Percentiles rank a stretch among this genome's conserved stretches.
phyloP scores from a whole-genome alignment of 2,888 invertebrate genomes.

The Phaedon cochleariae region DNA sequence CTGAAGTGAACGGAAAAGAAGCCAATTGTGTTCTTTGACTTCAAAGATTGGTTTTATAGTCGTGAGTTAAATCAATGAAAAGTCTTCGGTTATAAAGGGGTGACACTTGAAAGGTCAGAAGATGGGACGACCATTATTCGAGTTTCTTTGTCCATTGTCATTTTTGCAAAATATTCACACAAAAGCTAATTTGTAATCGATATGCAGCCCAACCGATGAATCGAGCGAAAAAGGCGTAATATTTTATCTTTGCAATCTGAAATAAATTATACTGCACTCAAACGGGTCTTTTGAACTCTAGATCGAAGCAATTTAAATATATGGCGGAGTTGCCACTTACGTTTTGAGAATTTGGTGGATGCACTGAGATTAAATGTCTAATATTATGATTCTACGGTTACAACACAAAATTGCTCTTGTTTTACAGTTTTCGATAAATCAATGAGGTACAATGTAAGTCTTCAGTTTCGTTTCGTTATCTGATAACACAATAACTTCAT shows the following conservation, averaged over 20 bases:
- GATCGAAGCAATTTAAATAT: background rate
- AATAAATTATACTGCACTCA: too few species aligned
- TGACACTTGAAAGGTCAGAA: conserved; percentile 47
- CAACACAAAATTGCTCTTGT: too few species aligned
- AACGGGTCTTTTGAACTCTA: too few species aligned
- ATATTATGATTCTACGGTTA: too few species aligned
- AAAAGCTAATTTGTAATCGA: conserved; percentile 51
- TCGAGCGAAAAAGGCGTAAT: conserved; percentile 1
- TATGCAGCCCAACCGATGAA: conserved; percentile 33
- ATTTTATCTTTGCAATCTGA: background rate
- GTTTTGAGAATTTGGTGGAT: background rate
- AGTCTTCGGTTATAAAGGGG: conserved; percentile 39
- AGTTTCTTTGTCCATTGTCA: conserved; percentile 53
- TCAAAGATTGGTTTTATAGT: conserved; percentile 29
- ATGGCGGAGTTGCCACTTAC: background rate
- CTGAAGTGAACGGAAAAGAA: conserved; percentile 1
- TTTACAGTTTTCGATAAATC: too few species aligned
- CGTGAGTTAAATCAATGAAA: conserved; percentile 27
- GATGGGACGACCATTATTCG: conserved; percentile 41
- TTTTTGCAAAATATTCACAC: conserved; percentile 49
- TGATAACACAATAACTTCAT: too few species aligned
- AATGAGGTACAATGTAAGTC: too few species aligned
- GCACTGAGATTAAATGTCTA: background rate
- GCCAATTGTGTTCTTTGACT: conserved; percentile 14
- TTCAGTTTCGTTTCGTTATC: too few species aligned